Evolutionary conservation across 2,888 invertebrate genomes (phyloP), one percentile per base, ranked within the genome.

Genomic region (Drosophila kambysellisi): DNA sequence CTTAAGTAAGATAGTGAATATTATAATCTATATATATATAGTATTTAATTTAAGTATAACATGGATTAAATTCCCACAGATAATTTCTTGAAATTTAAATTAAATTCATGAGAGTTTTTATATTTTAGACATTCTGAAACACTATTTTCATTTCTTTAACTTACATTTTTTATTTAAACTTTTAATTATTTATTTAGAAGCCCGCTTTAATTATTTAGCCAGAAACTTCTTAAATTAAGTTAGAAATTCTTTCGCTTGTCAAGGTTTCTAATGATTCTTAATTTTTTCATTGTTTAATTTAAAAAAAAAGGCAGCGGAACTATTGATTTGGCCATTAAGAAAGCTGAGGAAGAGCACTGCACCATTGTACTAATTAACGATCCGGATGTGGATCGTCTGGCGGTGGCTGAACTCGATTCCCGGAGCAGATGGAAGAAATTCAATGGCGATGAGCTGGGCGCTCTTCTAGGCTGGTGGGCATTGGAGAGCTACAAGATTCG

Each of bases 311-410:
- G 97, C 0, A 95, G 95, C 89, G 96, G 96, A 80, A 96, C 97
- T 51, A 91, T 98, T 74, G 94, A 95, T 83, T 93, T 98, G 53
- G 96, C 98, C 53, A 95, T 97, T 73, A 93, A 94, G 91, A 96
- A 97, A 29, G 99, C 99, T 0, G 95, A 97, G 87, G 92, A 94
- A 60, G 94, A 95, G 79, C 94, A 94, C 0, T 96, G 96, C 51
- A 94, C 94, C 0, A 93, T 99, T 9, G 97, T 99, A 78, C 94
- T 99, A 58, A 99, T 98, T 17, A 99, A 99, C 93, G 99, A 99
- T 94, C 99, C 99, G 0, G 99, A 99, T 93, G 99, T 98, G 1
- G 99, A 99, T 93, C 95, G 99, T 57, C 94, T 99, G 79, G 99
- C 98, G 0, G 96, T 98, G n/a, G 99, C 99, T 0, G 98, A 99